phyloP scores from a whole-genome alignment of 1,140 invertebrate genomes.

The Drosophila baimaii region DNA sequence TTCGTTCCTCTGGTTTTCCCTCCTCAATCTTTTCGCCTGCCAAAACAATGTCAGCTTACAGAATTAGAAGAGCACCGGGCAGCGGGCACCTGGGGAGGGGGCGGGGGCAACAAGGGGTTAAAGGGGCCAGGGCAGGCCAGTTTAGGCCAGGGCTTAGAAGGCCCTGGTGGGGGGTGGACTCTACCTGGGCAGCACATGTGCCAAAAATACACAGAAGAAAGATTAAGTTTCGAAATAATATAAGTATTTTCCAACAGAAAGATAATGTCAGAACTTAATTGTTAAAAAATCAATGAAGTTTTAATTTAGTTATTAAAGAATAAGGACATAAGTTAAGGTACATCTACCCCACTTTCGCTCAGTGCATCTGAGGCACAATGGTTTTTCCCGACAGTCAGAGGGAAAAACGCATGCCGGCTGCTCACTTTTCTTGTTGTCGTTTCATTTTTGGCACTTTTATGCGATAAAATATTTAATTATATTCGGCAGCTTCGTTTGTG shows the following conservation, averaged over 20 bases:
- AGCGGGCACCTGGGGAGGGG: not conserved
- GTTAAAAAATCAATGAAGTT: too few species aligned
- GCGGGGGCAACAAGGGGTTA: constrained; percentile 10
- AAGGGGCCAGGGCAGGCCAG: constrained; percentile 5
- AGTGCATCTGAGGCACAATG: constrained; percentile 37
- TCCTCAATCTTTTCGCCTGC: constrained; percentile 40
- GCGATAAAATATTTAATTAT: constrained; percentile 83
- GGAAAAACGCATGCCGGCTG: constrained; percentile 73
- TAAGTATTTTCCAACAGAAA: not conserved
- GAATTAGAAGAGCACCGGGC: constrained; percentile 57
- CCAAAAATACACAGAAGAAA: not conserved
- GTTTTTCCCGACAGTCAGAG: constrained; percentile 20
- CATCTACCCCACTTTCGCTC: too few species aligned
- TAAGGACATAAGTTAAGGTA: too few species aligned
- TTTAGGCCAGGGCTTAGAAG: not conserved
- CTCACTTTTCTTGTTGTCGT: constrained; percentile 78
- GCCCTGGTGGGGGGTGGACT: constrained; percentile 5
- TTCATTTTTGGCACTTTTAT: constrained; percentile 82
- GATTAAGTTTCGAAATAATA: not conserved
- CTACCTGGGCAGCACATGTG: constrained; percentile 46
- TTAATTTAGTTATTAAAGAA: too few species aligned
- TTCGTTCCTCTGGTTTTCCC: constrained; percentile 14
- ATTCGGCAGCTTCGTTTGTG: constrained; percentile 79
- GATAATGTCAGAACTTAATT: fast-evolving
- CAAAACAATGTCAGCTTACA: constrained; percentile 77